Conservation (phyloP, 2,113 vertebrate genomes). For the Buteo buteo region DNA sequence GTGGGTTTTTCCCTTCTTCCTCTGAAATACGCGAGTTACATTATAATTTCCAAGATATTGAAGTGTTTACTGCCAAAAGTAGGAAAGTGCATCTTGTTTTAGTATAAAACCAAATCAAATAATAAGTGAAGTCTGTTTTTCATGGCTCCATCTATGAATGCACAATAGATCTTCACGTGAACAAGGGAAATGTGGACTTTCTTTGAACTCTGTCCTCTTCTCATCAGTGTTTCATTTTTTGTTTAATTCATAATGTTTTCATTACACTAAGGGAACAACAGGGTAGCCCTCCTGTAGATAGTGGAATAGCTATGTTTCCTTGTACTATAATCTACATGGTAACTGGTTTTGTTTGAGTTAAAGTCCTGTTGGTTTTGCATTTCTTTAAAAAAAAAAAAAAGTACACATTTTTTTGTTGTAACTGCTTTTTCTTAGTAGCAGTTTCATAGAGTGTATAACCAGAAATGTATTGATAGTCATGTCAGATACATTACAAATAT, state of each 20-base stretch:
- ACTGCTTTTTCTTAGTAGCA: neutral
- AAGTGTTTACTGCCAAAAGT: neutral
- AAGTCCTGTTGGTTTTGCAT: neutral
- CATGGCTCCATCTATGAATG: conserved; percentile 5
- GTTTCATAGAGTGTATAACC: neutral
- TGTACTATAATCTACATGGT: neutral
- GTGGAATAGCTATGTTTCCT: neutral
- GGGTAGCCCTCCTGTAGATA: conserved; percentile 36
- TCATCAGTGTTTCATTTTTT: conserved; percentile 34
- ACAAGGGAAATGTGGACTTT: conserved; percentile 31
- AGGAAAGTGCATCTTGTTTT: neutral
- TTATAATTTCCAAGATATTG: neutral
- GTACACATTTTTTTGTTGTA: neutral
- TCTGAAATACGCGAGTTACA: neutral
- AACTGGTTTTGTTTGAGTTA: conserved; percentile 1
- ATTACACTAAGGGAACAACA: conserved; percentile 51
- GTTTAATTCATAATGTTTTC: conserved; percentile 50
- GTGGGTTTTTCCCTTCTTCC: neutral
- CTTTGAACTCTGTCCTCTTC: conserved; percentile 49
- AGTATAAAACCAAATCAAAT: neutral
- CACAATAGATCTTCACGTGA: conserved; percentile 31
- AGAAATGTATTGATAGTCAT: neutral
- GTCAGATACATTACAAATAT: neutral
- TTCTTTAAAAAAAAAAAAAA: neutral
- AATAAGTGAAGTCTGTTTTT: conserved; percentile 24